phyloP scores from a whole-genome alignment of 2,888 invertebrate species.

The Herminia tarsipennalis region DNA sequence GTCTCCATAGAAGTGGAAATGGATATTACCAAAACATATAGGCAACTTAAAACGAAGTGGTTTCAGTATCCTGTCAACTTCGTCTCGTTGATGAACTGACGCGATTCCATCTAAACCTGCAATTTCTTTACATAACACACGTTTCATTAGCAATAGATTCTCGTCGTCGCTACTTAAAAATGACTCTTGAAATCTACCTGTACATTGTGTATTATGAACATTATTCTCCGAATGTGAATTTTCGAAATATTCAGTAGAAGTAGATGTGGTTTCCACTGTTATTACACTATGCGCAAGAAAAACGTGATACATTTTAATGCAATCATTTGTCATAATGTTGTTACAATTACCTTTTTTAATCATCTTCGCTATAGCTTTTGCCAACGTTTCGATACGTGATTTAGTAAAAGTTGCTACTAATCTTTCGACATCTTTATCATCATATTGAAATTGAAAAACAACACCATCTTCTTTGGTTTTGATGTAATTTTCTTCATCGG shows the following conservation, averaged over 20 bases:
- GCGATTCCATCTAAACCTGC: no score
- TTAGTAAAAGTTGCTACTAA: conserved; percentile 18
- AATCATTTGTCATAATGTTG: conserved; percentile 27
- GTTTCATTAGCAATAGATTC: conserved; percentile 17
- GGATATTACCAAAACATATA: conserved; percentile 23
- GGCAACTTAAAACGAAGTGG: conserved; percentile 25
- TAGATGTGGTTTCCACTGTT: not conserved
- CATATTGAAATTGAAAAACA: conserved; percentile 24
- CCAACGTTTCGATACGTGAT: conserved; percentile 24
- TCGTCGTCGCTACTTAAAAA: conserved; percentile 18
- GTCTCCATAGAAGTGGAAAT: conserved; percentile 18
- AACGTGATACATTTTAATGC: conserved; percentile 32
- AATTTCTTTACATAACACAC: conserved; percentile 13
- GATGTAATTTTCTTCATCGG: conserved; percentile 14
- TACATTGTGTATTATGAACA: no score
- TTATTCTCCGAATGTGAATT: not conserved
- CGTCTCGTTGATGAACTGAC: no score
- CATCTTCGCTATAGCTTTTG: conserved; percentile 23
- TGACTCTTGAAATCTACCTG: conserved; percentile 17
- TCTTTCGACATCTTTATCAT: conserved; percentile 20
- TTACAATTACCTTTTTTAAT: conserved; percentile 22
- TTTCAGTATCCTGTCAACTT: conserved; percentile 10
- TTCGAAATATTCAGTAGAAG: not conserved
- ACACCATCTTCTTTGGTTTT: conserved; percentile 14
- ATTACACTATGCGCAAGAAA: conserved; percentile 20